Percentiles rank a stretch among this genome's conserved stretches.
These are phyloP conservation scores for Saxidomus purpurata DNA, from an alignment of 1,140 invertebrate genomes.

Conservation along the genomic window DNA sequence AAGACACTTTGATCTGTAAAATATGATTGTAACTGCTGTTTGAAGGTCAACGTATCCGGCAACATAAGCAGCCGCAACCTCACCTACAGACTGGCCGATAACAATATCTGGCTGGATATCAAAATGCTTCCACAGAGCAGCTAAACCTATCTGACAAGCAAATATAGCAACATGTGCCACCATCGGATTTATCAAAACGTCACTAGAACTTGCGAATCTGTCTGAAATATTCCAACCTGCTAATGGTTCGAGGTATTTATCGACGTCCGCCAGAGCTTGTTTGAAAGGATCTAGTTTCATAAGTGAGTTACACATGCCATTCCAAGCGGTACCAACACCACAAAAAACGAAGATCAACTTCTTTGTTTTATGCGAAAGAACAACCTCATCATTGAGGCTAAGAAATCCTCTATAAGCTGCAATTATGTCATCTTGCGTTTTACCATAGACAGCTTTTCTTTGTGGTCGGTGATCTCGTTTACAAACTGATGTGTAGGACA, in stretches of 20 bases:
- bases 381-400: neutral
- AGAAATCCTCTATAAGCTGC: slow-evolving; percentile 32
- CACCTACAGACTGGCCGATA: slow-evolving; percentile 80
- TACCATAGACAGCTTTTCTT: neutral
- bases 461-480: slow-evolving; percentile 66
- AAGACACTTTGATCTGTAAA: slow-evolving; percentile 71
- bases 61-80: slow-evolving; percentile 78
- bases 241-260: slow-evolving; percentile 63
- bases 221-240: slow-evolving; percentile 69
- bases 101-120: slow-evolving; percentile 74
- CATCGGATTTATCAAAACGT: slow-evolving; percentile 68
- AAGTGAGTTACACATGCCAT: slow-evolving; percentile 74
- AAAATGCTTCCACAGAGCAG: slow-evolving; percentile 69
- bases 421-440: slow-evolving; percentile 41
- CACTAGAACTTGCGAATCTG: slow-evolving; percentile 38
- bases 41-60: slow-evolving; percentile 70
- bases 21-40: slow-evolving; percentile 79
- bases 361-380: neutral
- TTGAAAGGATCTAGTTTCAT: slow-evolving; percentile 64
- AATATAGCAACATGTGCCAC: slow-evolving; percentile 77
- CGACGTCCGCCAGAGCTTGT: slow-evolving; percentile 67
- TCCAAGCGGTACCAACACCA: slow-evolving; percentile 77
- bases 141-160: slow-evolving; percentile 78
- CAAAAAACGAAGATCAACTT: slow-evolving; percentile 75
- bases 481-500: slow-evolving; percentile 72